Percentiles rank a stretch among this genome's conserved stretches.
phyloP scores from a whole-genome alignment of 1,140 invertebrate species.

The Luehdorfia chinensis region DNA sequence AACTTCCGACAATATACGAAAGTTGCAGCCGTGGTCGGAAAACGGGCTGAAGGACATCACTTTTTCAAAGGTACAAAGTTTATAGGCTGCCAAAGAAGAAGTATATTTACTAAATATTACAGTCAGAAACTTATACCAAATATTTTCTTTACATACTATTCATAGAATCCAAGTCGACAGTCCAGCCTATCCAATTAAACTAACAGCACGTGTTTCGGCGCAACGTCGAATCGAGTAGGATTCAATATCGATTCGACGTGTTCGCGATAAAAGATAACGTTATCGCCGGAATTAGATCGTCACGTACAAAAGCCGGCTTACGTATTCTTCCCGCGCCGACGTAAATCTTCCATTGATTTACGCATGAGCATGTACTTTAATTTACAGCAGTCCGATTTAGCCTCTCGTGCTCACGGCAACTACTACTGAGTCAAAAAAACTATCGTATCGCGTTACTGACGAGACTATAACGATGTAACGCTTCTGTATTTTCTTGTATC shows the following conservation, averaged over 20 bases:
- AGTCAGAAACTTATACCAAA: too few species aligned
- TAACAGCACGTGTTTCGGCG: background rate
- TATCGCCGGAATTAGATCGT: constrained; percentile 32
- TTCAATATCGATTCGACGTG: constrained; percentile 7
- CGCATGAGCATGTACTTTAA: constrained; percentile 45
- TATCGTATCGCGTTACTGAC: constrained; percentile 8
- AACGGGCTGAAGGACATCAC: too few species aligned
- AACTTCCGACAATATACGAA: too few species aligned
- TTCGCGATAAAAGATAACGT: constrained; percentile 14
- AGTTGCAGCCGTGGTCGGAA: too few species aligned
- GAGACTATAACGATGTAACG: background rate
- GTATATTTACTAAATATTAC: too few species aligned
- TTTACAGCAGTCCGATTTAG: constrained; percentile 53
- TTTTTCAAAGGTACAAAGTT: too few species aligned
- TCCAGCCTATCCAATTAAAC: constrained; percentile 1
- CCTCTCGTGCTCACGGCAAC: constrained; percentile 28
- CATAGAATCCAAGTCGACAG: too few species aligned
- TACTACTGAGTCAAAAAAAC: constrained; percentile 12
- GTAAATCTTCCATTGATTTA: constrained; percentile 67
- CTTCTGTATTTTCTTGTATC: background rate
- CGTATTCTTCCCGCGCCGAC: constrained; percentile 38
- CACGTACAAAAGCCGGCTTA: constrained; percentile 38
- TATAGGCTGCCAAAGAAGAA: too few species aligned
- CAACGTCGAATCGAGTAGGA: background rate
- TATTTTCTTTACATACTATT: too few species aligned